These are phyloP conservation scores for Heliconius nattereri DNA, from an alignment of 1,140 invertebrate genomes.

Conservation along the genomic window DNA sequence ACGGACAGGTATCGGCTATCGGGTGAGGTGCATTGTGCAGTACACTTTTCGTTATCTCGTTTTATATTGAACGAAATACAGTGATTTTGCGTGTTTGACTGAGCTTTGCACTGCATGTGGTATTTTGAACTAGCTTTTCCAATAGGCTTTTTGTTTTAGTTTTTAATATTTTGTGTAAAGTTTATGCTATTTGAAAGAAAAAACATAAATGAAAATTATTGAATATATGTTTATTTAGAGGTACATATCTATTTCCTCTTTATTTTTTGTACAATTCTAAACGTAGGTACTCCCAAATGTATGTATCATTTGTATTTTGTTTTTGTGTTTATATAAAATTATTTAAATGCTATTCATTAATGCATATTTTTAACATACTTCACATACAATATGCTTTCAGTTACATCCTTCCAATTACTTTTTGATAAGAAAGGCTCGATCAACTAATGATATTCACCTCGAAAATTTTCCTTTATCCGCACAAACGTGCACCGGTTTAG, in stretches of 20 bases:
- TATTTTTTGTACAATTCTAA: neutral
- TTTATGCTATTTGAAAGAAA: neutral
- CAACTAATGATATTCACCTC: constrained; percentile 76
- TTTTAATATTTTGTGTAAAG: neutral
- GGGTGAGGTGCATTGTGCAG: constrained; percentile 30
- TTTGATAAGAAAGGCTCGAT: constrained; percentile 37
- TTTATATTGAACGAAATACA: constrained; percentile 26
- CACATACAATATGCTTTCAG: neutral
- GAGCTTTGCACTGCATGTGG: neutral
- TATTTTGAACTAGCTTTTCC: neutral
- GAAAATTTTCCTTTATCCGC: constrained; percentile 73
- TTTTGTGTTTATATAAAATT: neutral
- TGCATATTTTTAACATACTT: neutral
- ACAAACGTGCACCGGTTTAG: constrained; percentile 61
- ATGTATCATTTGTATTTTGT: neutral
- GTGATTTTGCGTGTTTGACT: constrained; percentile 7
- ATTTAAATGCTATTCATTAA: neutral
- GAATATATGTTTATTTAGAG: too few species aligned
- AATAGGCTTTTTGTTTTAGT: neutral
- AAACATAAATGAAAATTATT: too few species aligned
- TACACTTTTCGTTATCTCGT: constrained; percentile 24
- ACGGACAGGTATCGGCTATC: constrained; percentile 20
- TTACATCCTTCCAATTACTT: neutral
- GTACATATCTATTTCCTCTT: neutral
- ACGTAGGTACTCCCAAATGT: neutral